phyloP scores from a whole-genome alignment of 2,888 invertebrate species.

The Chrysina gloriosa region DNA sequence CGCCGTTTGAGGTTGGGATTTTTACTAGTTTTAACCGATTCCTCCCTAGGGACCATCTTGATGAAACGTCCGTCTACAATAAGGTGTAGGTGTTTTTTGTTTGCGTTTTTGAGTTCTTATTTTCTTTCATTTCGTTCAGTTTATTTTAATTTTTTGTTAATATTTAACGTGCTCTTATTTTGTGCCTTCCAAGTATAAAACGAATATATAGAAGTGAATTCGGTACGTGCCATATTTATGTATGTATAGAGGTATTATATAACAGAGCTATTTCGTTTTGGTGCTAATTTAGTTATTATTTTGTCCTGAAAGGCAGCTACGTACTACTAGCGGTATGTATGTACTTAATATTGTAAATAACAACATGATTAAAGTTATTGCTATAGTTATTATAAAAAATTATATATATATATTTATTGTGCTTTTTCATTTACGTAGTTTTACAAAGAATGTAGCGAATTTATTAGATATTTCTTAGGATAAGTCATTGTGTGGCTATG shows the following conservation, averaged over 20 bases:
- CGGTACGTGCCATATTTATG: slow-evolving; percentile 51
- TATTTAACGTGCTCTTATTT: slow-evolving; percentile 42
- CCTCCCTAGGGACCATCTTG: slow-evolving; percentile 52
- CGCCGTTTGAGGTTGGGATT: slow-evolving; percentile 53
- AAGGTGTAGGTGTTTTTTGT: slow-evolving; percentile 6
- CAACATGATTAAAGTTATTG: background rate
- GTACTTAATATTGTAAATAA: background rate
- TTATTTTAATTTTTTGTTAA: slow-evolving; percentile 22
- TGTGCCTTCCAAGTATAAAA: slow-evolving; percentile 42
- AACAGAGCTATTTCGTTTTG: slow-evolving; percentile 41
- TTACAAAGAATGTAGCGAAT: no score
- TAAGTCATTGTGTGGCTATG: slow-evolving; percentile 49
- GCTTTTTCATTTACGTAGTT: no score
- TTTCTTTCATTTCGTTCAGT: background rate
- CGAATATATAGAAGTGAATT: slow-evolving; percentile 51
- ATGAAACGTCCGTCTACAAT: slow-evolving; percentile 37
- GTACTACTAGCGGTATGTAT: slow-evolving; percentile 17
- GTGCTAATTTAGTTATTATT: slow-evolving; percentile 35
- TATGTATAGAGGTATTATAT: slow-evolving; percentile 16
- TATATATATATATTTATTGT: no score
- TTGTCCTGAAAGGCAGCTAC: slow-evolving; percentile 40
- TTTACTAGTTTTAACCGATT: slow-evolving; percentile 38
- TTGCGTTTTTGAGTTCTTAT: background rate
- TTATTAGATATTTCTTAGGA: no score
- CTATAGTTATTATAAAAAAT: no score